Evolutionary conservation across 2,888 invertebrate species (phyloP), one percentile per base, ranked within the genome.

Genomic region (Xiphydria camelus): DNA sequence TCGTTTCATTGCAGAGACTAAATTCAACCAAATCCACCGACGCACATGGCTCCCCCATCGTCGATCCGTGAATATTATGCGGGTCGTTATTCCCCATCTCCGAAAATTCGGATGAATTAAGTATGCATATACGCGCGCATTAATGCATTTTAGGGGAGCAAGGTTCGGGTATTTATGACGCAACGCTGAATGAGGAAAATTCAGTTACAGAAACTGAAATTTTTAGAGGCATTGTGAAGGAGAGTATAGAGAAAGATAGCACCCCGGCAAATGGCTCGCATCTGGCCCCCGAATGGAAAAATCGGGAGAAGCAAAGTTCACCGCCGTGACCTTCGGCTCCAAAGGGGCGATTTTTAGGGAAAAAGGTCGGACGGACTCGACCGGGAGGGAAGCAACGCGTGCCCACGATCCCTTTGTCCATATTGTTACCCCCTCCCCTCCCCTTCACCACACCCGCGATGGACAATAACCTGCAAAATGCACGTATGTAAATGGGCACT

Each of bases 21-120:
- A n/a, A n/a, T n/a, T n/a, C n/a, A n/a, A n/a, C n/a, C n/a, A n/a
- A n/a, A n/a, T n/a, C n/a, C n/a, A n/a, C n/a, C n/a, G n/a, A n/a
- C n/a, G n/a, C n/a, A n/a, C n/a, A n/a, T n/a, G n/a, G n/a, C n/a
- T n/a, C n/a, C n/a, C n/a, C n/a, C n/a, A n/a, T n/a, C n/a, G n/a
- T n/a, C n/a, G n/a, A n/a, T n/a, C n/a, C n/a, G n/a, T n/a, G n/a
- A n/a, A n/a, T n/a, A n/a, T n/a, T n/a, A n/a, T n/a, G n/a, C n/a
- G n/a, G n/a, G n/a, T n/a, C n/a, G n/a, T n/a, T n/a, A n/a, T n/a
- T n/a, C 20, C 7, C 25, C 23, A 62, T 71, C 67, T 54, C 66
- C 65, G 62, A 69, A 69, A 74, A 67, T 70, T 66, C 66, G 62
- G 60, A 57, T 59, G 70, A 74, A 73, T 74, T 74, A 74, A n/a